Evolutionary conservation across 2,888 invertebrate genomes (phyloP), one percentile per base, ranked within the genome.

Genomic region (Tanypteryx hageni): DNA sequence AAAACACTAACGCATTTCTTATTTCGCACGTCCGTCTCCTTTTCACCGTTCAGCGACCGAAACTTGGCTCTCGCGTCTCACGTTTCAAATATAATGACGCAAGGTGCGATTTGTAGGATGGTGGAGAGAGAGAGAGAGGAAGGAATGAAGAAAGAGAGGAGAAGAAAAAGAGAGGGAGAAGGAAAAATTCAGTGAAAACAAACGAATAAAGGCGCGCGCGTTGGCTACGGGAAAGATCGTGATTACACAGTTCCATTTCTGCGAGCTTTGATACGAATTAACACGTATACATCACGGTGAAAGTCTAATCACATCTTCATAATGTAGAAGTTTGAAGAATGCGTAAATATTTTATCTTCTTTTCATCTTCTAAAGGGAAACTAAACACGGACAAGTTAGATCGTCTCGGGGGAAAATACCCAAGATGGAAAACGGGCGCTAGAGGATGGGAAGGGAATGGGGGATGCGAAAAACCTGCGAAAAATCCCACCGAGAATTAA

Each of bases 21-120:
- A 76, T 76, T 76, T 76, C 76, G 76, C 76, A 68, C 68, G 68
- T 68, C n/a, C n/a, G 68, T 68, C 22, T 76, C 22, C 76, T 76
- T 76, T 76, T 27, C 27, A 13, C 22, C 27, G 11, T 27, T 11
- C 27, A 13, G 22, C 76, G 27, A 76, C 27, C 76, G 27, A 76
- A 76, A 76, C 76, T 27, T 76, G 4, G 76, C 76, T 27, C 76
- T 22, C 3, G 27, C 76, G 76, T 18, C 3, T 76, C 22, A 68
- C 68, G 68, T 7, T 22, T 8, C 18, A 68, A 44, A 44, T 44
- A 44, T 44, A 44, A 44, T 44, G 44, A 44, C 44, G 44, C 44
- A 44, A 44, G 44, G 44, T 44, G 44, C 44, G 44, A 44, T 44
- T 44, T 44, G 44, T 44, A 44, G 44, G 5, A 44, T 1, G 44